A percentile compares a stretch with the other conserved stretches of the same genome.
These are phyloP conservation scores for Aspidoscelis tigris DNA, from an alignment of 2,113 vertebrate species.

Conservation along the genomic window DNA sequence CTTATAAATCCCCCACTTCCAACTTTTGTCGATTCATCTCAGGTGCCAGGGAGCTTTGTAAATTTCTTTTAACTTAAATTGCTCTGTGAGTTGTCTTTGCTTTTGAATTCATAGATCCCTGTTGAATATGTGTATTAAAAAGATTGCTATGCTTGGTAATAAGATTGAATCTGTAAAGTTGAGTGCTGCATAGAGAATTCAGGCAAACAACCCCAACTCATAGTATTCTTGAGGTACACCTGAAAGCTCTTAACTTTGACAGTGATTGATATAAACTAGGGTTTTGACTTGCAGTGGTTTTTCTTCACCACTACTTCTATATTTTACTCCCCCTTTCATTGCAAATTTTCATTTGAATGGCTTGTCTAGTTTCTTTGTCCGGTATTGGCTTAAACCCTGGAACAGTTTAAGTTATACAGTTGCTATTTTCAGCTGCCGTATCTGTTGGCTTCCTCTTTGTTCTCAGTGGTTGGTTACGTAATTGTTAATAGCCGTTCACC, in stretches of 20 bases:
- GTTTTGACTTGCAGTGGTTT: neutral
- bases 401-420: neutral
- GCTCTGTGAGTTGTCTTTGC: no score
- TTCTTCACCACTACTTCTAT: neutral
- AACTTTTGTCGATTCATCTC: no score
- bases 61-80: no score
- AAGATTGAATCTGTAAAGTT: neutral
- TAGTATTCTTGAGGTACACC: neutral
- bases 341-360: neutral
- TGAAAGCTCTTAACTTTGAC: neutral
- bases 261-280: neutral
- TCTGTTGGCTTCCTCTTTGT: neutral
- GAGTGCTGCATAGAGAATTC: neutral
- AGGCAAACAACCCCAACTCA: neutral
- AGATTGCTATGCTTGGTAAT: neutral
- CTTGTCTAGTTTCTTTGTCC: neutral
- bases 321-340: neutral
- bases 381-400: neutral
- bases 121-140: neutral
- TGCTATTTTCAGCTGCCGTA: neutral
- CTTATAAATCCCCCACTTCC: no score
- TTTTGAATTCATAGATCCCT: neutral
- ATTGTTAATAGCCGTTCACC: neutral
- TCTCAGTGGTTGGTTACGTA: conserved; percentile 32
- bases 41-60: no score